Evolutionary conservation across 2,888 invertebrate genomes (phyloP).

Genomic region (Leptinotarsa juncta): DNA sequence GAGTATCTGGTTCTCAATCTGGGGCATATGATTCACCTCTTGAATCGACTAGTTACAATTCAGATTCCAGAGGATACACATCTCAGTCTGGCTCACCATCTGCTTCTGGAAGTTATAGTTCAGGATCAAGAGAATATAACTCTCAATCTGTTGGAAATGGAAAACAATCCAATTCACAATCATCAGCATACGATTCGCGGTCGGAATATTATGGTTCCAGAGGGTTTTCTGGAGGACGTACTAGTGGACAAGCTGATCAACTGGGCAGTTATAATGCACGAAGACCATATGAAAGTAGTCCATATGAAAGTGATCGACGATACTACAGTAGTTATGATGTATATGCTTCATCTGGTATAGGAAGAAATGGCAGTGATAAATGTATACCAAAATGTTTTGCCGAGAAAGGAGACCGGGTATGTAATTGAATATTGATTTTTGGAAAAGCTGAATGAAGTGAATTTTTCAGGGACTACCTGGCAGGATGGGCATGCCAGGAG

Average conservation of each 20-base stretch:
- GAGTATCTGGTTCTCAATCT: background rate
- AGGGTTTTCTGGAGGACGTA: slow-evolving; percentile 11
- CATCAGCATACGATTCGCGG: slow-evolving; percentile 28
- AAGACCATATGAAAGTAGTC: slow-evolving; percentile 59
- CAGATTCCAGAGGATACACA: background rate
- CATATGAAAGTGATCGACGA: slow-evolving; percentile 57
- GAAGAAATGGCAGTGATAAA: slow-evolving; percentile 71
- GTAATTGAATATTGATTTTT: slow-evolving; percentile 18
- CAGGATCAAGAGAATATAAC: no score
- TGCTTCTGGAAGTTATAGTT: background rate
- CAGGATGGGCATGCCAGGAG: slow-evolving; percentile 76
- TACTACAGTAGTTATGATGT: slow-evolving; percentile 67
- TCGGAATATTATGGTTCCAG: slow-evolving; percentile 59
- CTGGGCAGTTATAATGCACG: slow-evolving; percentile 56
- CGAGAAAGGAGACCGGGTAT: slow-evolving; percentile 84
- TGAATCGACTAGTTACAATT: background rate
- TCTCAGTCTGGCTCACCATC: background rate
- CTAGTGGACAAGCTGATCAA: slow-evolving; percentile 21
- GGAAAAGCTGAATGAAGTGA: background rate
- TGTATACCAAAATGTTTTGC: slow-evolving; percentile 90
- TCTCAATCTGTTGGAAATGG: slow-evolving; percentile 3
- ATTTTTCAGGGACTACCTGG: slow-evolving; percentile 78
- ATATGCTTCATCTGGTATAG: slow-evolving; percentile 65
- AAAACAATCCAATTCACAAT: background rate
- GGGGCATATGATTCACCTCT: background rate